Percentiles rank a stretch among this genome's conserved stretches.
phyloP scores from a whole-genome alignment of 2,797 vertebrate species.

The Acrossocheilus wenchowensis region DNA sequence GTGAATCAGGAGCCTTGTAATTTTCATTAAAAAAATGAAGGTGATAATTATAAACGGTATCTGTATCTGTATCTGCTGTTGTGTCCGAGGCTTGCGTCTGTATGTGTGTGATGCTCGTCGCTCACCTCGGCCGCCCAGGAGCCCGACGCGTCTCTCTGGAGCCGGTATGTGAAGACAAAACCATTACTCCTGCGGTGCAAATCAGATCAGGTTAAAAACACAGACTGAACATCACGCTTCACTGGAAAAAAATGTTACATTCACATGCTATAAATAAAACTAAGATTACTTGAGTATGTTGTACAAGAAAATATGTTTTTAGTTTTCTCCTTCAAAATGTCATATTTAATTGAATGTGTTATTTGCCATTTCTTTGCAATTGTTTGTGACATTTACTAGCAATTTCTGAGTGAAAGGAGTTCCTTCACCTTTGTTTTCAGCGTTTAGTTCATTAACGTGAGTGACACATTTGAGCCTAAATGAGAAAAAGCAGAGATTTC shows the following conservation, averaged over 20 bases:
- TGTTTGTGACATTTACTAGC: not conserved
- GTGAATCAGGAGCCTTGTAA: no score
- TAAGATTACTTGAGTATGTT: not conserved
- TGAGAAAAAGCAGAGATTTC: not conserved
- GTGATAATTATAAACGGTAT: no score
- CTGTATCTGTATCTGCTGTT: no score
- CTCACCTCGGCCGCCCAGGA: constrained; percentile 93
- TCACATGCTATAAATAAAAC: not conserved
- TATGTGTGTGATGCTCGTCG: not conserved
- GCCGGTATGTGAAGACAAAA: constrained; percentile 90
- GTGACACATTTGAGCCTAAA: not conserved
- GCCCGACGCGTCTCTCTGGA: constrained; percentile 81
- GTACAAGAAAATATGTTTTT: not conserved
- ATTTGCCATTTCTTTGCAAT: not conserved
- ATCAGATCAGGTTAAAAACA: not conserved
- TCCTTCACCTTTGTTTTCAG: not conserved
- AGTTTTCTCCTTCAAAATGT: not conserved
- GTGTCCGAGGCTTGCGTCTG: not conserved
- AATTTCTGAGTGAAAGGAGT: not conserved
- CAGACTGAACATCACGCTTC: not conserved
- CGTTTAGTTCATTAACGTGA: not conserved
- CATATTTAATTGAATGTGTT: not conserved
- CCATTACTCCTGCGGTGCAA: constrained; percentile 76
- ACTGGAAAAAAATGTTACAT: not conserved
- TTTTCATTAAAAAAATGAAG: no score